Conservation (phyloP, 2,113 vertebrate genomes). For the Gorsachius goisagi region DNA sequence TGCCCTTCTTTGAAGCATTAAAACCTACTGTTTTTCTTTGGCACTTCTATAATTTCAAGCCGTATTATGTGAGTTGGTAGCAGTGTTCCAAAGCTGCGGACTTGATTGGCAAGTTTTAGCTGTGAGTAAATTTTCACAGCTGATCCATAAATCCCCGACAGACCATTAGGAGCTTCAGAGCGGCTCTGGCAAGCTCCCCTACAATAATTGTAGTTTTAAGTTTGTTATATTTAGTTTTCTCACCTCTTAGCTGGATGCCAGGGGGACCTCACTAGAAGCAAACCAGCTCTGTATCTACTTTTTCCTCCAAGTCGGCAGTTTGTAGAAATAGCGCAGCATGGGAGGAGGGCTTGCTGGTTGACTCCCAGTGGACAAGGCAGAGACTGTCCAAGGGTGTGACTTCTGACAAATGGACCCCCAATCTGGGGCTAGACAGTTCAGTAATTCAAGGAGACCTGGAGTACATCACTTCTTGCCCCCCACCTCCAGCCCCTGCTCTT, state of each 20-base stretch:
- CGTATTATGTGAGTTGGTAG: background rate
- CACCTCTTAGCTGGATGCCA: slow-evolving; percentile 34
- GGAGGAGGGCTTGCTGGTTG: background rate
- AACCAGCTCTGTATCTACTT: background rate
- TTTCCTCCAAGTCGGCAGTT: background rate
- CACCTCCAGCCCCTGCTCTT: background rate
- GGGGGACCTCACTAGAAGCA: background rate
- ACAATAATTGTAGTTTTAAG: slow-evolving; percentile 64
- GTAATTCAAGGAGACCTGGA: background rate
- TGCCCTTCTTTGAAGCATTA: background rate
- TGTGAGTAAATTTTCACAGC: slow-evolving; percentile 69
- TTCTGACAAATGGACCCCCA: background rate
- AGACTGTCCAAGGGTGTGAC: background rate
- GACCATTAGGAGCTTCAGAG: slow-evolving; percentile 64
- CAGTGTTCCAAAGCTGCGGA: background rate
- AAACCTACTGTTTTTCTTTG: background rate
- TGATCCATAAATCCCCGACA: slow-evolving; percentile 67
- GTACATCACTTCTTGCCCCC: background rate
- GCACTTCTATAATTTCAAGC: background rate
- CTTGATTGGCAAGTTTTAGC: slow-evolving; percentile 68
- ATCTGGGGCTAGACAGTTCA: background rate
- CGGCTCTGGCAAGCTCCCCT: slow-evolving; percentile 43
- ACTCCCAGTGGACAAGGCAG: background rate
- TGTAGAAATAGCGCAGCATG: background rate
- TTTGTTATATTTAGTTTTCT: slow-evolving; percentile 68